Base-by-base conservation (phyloP, 2,797 vertebrate species). In the Distichodus sexfasciatus region DNA sequence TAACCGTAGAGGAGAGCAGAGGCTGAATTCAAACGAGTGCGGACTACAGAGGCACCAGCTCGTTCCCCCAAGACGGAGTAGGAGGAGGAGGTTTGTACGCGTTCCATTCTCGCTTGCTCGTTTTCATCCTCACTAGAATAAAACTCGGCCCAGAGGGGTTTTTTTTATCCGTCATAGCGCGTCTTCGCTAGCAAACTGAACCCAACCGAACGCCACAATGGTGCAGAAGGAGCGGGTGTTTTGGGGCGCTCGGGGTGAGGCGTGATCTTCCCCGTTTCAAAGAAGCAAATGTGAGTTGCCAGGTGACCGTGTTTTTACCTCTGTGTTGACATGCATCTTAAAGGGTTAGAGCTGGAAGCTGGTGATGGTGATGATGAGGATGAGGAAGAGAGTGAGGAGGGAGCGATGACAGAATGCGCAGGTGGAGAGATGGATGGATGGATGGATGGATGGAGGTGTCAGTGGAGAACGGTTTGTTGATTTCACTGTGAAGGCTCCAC, bases 61-160 rank as follows among this genome's bases (percentile, higher is more conserved):
- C n/a, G n/a, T n/a, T n/a, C n/a, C n/a, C n/a, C n/a, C n/a, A n/a
- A n/a, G n/a, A n/a, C n/a, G n/a, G n/a, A n/a, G n/a, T n/a, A n/a
- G n/a, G n/a, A n/a, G n/a, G n/a, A n/a, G 64, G 75, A 85, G 83
- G 83, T 85, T 78, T 72, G 83, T 83, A 76, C 68, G 71, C 21
- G 33, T 64, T 64, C 24, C 40, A 53, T 63, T 14, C 5, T 69
- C 69, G 71, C 75, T 74, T 72, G 66, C 29, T 40, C 23, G 67
- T 69, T 65, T 59, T 66, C 31, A 36, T 36, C 29, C 33, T 28
- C 33, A 9, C 19, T 51, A 40, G 48, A 28, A 35, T 58, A 2
- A 23, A 66, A 31, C 35, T 35, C 41, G 6, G 59, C 50, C 8
- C 47, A 24, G 23, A 14, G 10, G 23, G 26, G 31, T 4, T 28